These are phyloP conservation scores for Rhadina sibilatrix DNA, from an alignment of 2,113 vertebrate species.

Conservation along the genomic window DNA sequence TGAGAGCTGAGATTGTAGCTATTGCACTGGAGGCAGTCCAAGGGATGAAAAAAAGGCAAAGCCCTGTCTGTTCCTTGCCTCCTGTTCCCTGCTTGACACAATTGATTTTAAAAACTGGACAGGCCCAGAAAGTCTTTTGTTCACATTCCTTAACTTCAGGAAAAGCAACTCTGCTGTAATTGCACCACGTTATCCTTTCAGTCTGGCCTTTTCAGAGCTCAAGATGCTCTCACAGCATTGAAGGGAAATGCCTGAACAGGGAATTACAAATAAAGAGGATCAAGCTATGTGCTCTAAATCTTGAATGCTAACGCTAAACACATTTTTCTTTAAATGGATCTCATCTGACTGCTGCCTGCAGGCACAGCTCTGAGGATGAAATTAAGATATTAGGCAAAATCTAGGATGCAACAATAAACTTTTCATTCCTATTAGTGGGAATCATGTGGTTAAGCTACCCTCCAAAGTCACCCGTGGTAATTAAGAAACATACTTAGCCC, in stretches of 20 bases:
- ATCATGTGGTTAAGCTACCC: neutral
- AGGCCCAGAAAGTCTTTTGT: neutral
- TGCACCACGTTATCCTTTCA: neutral
- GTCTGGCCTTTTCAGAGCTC: neutral
- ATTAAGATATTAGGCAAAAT: conserved; percentile 16
- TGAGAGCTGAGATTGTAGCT: neutral
- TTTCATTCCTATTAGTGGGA: neutral
- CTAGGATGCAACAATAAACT: neutral
- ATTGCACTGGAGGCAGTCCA: neutral
- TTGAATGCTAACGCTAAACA: neutral
- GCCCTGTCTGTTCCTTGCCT: neutral
- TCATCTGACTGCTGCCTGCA: conserved; percentile 8
- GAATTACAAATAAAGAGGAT: conserved; percentile 17
- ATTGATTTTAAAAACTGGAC: neutral
- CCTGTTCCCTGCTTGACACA: neutral
- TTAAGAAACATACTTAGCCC: neutral
- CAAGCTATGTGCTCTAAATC: neutral
- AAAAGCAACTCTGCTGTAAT: neutral
- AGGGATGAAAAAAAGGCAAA: neutral
- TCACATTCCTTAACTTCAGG: neutral
- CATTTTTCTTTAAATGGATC: conserved; percentile 15
- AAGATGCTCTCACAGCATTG: neutral
- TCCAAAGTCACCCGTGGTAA: conserved; percentile 3
- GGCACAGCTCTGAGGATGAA: neutral
- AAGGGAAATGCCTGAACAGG: neutral